Evolutionary conservation across 2,797 vertebrate genomes (phyloP).

Genomic region (Falco peregrinus): DNA sequence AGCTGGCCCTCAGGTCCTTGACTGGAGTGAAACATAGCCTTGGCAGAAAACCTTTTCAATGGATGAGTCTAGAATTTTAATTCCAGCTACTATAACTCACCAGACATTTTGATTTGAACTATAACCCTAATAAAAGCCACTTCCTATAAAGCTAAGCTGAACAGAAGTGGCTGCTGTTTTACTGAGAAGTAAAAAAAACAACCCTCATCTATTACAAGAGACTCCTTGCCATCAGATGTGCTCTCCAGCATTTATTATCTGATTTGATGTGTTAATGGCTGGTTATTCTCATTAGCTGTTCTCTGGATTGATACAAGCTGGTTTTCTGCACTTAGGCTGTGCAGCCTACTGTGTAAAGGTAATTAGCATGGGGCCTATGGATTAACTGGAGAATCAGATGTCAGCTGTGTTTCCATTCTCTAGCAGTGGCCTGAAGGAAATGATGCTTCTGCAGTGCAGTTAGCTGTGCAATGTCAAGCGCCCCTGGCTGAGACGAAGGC

Average conservation of each 20-base stretch:
- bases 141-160: background rate
- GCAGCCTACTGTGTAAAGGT: background rate
- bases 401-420: background rate
- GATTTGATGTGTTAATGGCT: slow-evolving; percentile 19
- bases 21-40: background rate
- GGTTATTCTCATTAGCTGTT: slow-evolving; percentile 16
- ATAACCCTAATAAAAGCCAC: background rate
- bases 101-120: background rate
- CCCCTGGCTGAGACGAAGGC: background rate
- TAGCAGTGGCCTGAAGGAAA: background rate
- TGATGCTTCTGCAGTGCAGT: background rate
- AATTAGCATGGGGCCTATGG: background rate
- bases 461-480: background rate
- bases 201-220: background rate
- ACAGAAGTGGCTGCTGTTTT: background rate
- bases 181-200: background rate
- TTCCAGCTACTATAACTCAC: background rate
- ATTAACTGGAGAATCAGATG: slow-evolving; percentile 14
- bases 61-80: background rate
- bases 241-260: slow-evolving; percentile 7
- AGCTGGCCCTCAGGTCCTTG: background rate
- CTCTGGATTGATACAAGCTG: background rate
- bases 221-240: background rate
- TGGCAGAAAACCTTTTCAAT: background rate
- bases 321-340: background rate